These are phyloP conservation scores for Theocolax elegans DNA, from an alignment of 1,140 invertebrate genomes.

Conservation along the genomic window DNA sequence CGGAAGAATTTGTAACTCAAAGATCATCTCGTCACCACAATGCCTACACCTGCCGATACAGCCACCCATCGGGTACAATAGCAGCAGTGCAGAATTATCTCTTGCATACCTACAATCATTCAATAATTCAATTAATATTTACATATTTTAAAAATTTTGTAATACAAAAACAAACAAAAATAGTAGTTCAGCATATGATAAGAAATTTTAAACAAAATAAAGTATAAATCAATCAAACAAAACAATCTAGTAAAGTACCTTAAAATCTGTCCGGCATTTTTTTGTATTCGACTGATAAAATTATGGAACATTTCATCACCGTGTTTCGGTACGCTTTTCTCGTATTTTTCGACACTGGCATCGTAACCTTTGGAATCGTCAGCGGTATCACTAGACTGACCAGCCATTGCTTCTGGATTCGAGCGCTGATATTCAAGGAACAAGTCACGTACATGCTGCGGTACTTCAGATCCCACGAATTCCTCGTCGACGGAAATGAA, in stretches of 20 bases:
- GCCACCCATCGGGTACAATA: constrained; percentile 73
- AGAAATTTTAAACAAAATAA: constrained; percentile 19
- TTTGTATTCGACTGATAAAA: constrained; percentile 77
- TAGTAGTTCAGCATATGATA: not conserved
- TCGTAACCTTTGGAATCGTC: constrained; percentile 53
- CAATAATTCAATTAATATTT: constrained; percentile 11
- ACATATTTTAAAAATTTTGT: constrained; percentile 1
- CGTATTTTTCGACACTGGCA: constrained; percentile 75
- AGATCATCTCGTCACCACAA: constrained; percentile 78
- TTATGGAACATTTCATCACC: constrained; percentile 85
- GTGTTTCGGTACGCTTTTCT: constrained; percentile 80
- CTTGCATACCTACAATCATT: constrained; percentile 73
- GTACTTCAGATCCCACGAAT: constrained; percentile 53
- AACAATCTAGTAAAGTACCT: constrained; percentile 73
- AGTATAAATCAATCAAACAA: not conserved
- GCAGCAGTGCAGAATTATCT: constrained; percentile 72
- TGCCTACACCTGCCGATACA: constrained; percentile 72
- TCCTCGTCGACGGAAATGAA: constrained; percentile 75
- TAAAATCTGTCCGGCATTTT: constrained; percentile 84
- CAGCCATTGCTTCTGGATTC: constrained; percentile 64
- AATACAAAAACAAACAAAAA: not conserved
- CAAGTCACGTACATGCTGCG: constrained; percentile 74
- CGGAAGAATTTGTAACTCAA: constrained; percentile 85
- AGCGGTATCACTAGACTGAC: constrained; percentile 44
- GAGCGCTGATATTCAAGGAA: constrained; percentile 73